Percentiles rank a stretch among this genome's conserved stretches.
phyloP scores from a whole-genome alignment of 2,888 invertebrate species.

The Drosophila niveifrons region DNA sequence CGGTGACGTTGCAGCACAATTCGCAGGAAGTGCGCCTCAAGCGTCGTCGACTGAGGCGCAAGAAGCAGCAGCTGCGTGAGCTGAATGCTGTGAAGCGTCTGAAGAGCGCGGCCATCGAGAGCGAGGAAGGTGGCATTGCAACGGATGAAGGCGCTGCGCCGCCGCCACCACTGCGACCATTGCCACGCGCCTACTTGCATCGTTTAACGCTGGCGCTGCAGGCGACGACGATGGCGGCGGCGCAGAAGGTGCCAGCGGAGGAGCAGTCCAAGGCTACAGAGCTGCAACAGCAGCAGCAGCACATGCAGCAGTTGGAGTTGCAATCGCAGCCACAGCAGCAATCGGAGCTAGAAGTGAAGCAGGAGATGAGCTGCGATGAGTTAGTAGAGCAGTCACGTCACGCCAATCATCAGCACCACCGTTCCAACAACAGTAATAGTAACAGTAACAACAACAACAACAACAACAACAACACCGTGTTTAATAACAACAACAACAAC shows the following conservation, averaged over 20 bases:
- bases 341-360: conserved; percentile 62
- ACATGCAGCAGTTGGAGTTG: conserved; percentile 51
- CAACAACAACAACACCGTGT: conserved; percentile 71
- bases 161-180: conserved; percentile 48
- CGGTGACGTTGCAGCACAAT: conserved; percentile 69
- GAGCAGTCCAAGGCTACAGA: neutral
- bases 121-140: conserved; percentile 13
- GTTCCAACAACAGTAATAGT: conserved; percentile 59
- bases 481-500: conserved; percentile 58
- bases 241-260: neutral
- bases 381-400: conserved; percentile 62
- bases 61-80: conserved; percentile 63
- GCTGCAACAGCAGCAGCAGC: conserved; percentile 21
- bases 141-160: conserved; percentile 11
- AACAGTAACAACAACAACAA: conserved; percentile 53
- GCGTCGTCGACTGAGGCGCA: conserved; percentile 63
- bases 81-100: conserved; percentile 71
- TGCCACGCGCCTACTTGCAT: conserved; percentile 72
- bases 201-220: conserved; percentile 75
- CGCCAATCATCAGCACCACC: conserved; percentile 76
- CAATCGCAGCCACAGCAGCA: conserved; percentile 35
- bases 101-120: conserved; percentile 49
- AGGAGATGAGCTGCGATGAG: conserved; percentile 45
- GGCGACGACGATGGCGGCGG: conserved; percentile 30
- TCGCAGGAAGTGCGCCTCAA: conserved; percentile 60